These are phyloP conservation scores for Uloborus plumipes DNA, from an alignment of 2,888 invertebrate species.

Conservation along the genomic window DNA sequence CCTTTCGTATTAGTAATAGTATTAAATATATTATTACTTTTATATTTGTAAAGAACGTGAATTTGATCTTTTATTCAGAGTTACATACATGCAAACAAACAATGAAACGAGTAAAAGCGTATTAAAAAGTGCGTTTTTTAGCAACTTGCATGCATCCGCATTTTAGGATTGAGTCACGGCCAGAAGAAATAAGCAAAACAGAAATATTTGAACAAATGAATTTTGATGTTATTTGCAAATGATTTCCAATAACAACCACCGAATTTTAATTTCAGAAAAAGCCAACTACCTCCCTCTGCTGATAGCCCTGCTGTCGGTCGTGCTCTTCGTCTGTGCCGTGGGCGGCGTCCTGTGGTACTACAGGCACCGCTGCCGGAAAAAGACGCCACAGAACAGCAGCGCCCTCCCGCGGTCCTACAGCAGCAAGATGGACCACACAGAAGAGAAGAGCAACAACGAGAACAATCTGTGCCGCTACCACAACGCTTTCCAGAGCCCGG, in stretches of 20 bases:
- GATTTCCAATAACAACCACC: background rate
- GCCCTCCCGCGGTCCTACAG: constrained; percentile 46
- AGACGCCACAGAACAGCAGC: constrained; percentile 69
- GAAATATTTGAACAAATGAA: too few relatives aligned
- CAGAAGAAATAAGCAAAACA: too few relatives aligned
- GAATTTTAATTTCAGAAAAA: constrained; percentile 26
- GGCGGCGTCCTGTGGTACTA: constrained; percentile 74
- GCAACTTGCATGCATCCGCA: too few relatives aligned
- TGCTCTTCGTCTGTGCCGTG: constrained; percentile 70
- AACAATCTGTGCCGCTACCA: constrained; percentile 86
- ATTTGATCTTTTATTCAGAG: too few relatives aligned
- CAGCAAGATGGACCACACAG: constrained; percentile 67
- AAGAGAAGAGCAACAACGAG: constrained; percentile 90
- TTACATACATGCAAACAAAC: too few relatives aligned
- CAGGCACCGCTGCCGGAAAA: constrained; percentile 74
- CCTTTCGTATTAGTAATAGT: too few relatives aligned
- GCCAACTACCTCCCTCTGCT: constrained; percentile 49
- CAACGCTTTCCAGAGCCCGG: constrained; percentile 82
- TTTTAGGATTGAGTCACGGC: too few relatives aligned
- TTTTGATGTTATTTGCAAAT: background rate
- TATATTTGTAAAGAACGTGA: too few relatives aligned
- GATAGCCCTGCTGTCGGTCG: constrained; percentile 67
- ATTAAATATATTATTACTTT: too few relatives aligned
- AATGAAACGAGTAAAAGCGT: too few relatives aligned
- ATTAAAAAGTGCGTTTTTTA: too few relatives aligned